Conservation (phyloP, 2,888 invertebrate genomes). For the Callimorpha dominula region DNA sequence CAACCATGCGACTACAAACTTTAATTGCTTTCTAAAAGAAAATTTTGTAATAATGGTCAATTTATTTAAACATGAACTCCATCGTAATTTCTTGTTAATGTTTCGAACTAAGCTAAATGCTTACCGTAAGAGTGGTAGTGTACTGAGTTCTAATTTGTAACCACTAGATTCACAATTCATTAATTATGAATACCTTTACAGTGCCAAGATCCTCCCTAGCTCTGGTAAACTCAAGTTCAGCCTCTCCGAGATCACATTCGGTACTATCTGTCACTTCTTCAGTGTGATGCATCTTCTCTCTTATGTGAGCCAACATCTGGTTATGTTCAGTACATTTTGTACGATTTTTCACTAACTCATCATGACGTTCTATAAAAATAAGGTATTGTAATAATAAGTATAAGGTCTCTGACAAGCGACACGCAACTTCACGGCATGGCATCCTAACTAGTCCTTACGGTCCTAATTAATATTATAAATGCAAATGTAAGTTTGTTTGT, state of each 20-base stretch:
- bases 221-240: conserved; percentile 72
- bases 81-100: too few relatives aligned
- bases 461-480: not conserved
- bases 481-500: not conserved
- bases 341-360: conserved; percentile 79
- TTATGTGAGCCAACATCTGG: conserved; percentile 81
- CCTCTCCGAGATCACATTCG: conserved; percentile 79
- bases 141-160: not conserved
- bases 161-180: not conserved
- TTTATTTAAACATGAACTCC: too few relatives aligned
- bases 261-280: conserved; percentile 80
- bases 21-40: too few relatives aligned
- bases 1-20: too few relatives aligned
- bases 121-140: not conserved
- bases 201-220: conserved; percentile 76
- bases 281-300: conserved; percentile 83
- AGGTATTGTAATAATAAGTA: not conserved
- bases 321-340: conserved; percentile 80
- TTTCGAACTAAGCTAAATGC: too few relatives aligned
- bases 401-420: not conserved
- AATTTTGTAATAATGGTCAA: too few relatives aligned
- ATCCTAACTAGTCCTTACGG: not conserved
- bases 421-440: too few relatives aligned
- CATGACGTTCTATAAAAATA: conserved; percentile 72
- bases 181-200: conserved; percentile 65